Percentiles rank a stretch among this genome's conserved stretches.
phyloP scores from a whole-genome alignment of 2,888 invertebrate species.

The Holacanthella duospinosa region DNA sequence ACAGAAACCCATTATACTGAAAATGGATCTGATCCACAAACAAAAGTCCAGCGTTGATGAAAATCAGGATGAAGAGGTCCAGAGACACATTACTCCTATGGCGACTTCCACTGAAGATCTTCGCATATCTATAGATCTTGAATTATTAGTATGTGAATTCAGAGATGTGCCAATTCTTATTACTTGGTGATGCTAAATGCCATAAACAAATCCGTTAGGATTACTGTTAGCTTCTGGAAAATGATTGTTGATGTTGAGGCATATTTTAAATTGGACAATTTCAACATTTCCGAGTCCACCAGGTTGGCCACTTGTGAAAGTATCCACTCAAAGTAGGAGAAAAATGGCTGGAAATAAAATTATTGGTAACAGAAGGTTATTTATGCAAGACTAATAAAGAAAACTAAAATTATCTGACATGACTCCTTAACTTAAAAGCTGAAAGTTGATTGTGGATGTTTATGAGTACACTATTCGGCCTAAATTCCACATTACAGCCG shows the following conservation, averaged over 20 bases:
- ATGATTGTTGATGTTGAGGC: conserved; percentile 62
- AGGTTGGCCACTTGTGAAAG: conserved; percentile 64
- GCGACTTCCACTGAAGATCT: not conserved
- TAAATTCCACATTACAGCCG: too few species aligned
- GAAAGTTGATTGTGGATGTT: too few species aligned
- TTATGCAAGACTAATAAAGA: not conserved
- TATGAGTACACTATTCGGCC: too few species aligned
- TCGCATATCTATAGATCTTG: too few species aligned
- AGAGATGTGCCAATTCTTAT: conserved; percentile 38
- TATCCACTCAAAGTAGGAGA: conserved; percentile 86
- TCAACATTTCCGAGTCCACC: conserved; percentile 76
- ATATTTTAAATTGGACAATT: conserved; percentile 68
- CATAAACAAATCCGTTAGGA: conserved; percentile 69
- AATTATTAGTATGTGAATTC: too few species aligned
- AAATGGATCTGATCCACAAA: conserved; percentile 96
- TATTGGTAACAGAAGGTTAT: not conserved
- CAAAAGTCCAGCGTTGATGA: conserved; percentile 76
- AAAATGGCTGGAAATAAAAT: conserved; percentile 78
- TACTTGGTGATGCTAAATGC: conserved; percentile 67
- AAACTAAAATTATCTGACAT: too few species aligned
- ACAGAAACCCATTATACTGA: conserved; percentile 95
- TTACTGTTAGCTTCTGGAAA: conserved; percentile 86
- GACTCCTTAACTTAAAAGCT: too few species aligned
- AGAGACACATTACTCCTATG: not conserved
- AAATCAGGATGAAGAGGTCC: conserved; percentile 50